Conservation (phyloP, 2,888 invertebrate species). For the Lochmaea capreae region DNA sequence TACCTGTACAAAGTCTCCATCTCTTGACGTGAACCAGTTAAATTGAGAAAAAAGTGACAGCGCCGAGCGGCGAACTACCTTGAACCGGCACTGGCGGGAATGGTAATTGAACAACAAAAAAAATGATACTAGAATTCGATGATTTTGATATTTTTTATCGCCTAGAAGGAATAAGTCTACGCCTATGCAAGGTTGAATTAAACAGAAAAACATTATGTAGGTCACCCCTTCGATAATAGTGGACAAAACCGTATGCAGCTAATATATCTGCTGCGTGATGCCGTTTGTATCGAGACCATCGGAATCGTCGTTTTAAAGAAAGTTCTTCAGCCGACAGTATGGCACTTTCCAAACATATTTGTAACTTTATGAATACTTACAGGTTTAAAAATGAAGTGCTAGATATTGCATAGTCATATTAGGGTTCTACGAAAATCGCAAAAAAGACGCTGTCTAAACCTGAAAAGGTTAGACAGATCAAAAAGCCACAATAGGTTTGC, state of each 20-base stretch:
- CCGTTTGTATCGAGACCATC: slow-evolving; percentile 1
- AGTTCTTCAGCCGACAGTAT: background rate
- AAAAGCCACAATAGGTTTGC: too few species aligned
- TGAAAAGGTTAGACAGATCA: too few species aligned
- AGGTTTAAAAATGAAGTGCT: background rate
- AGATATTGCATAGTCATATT: too few species aligned
- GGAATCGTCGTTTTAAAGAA: background rate
- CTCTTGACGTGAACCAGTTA: too few species aligned
- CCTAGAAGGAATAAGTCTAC: background rate
- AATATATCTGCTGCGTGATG: background rate
- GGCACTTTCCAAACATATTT: background rate
- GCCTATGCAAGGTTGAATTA: background rate
- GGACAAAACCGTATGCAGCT: slow-evolving; percentile 3
- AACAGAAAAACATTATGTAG: slow-evolving; percentile 3
- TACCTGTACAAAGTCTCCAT: too few species aligned
- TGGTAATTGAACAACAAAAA: too few species aligned
- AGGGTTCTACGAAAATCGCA: too few species aligned
- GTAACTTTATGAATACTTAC: background rate
- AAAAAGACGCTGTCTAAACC: too few species aligned
- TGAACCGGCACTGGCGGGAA: too few species aligned
- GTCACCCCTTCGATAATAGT: background rate
- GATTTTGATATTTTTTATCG: background rate
- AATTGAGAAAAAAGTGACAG: too few species aligned
- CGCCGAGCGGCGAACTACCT: too few species aligned
- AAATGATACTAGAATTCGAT: background rate